A percentile compares a stretch with the other conserved stretches of the same genome.
Evolutionary conservation across 2,888 invertebrate species (phyloP).

Genomic region (Dryococelus australis): DNA sequence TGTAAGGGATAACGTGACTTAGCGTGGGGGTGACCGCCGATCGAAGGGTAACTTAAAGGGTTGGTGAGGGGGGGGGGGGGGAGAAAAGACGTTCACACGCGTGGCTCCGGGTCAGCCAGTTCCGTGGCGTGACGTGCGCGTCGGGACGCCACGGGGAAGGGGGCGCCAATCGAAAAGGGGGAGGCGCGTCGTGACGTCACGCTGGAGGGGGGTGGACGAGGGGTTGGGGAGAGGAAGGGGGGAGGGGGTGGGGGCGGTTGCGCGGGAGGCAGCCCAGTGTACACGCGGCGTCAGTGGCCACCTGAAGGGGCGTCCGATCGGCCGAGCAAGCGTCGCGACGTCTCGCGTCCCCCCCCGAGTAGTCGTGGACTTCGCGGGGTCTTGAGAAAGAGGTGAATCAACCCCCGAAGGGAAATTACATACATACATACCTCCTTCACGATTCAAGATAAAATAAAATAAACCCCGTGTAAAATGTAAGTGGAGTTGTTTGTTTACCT

Average conservation of each 20-base stretch:
- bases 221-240: background rate
- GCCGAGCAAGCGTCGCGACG: background rate
- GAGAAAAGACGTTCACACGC: background rate
- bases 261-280: background rate
- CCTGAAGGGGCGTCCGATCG: slow-evolving; percentile 5
- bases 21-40: too few species aligned
- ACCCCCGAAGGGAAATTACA: too few species aligned
- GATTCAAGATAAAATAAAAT: too few species aligned
- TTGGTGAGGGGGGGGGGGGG: background rate
- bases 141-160: background rate
- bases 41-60: too few species aligned
- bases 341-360: too few species aligned
- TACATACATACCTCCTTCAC: too few species aligned
- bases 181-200: slow-evolving; percentile 7
- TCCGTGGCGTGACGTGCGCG: background rate
- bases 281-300: background rate
- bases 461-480: too few species aligned
- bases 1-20: too few species aligned
- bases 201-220: background rate
- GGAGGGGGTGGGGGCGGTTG: background rate
- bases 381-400: too few species aligned
- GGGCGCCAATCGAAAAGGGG: background rate
- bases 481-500: too few species aligned
- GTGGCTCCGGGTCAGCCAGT: background rate
- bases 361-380: too few species aligned